A percentile compares a stretch with the other conserved stretches of the same genome.
Conservation (phyloP, 2,113 vertebrate genomes). For the Microcebus ravelobensis region DNA sequence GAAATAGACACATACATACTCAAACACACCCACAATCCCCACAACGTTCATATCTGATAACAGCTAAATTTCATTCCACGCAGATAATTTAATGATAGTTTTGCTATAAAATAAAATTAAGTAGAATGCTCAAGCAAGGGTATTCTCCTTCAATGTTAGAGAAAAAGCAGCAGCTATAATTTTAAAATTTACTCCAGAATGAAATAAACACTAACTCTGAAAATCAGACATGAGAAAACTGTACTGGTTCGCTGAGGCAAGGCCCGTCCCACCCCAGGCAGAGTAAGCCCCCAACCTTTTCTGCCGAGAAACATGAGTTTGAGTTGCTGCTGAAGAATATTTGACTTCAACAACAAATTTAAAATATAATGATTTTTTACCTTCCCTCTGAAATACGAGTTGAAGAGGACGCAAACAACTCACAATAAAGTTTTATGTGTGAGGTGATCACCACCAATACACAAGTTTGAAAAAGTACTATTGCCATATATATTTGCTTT, state of each 20-base stretch:
- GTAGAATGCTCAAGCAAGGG: neutral
- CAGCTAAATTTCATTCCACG: slow-evolving; percentile 6
- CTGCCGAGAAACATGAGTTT: neutral
- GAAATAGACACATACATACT: neutral
- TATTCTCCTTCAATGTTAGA: neutral
- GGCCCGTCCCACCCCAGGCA: neutral
- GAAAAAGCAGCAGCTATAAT: neutral
- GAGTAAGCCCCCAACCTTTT: neutral
- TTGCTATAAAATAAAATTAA: slow-evolving; percentile 10
- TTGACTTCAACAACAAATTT: neutral
- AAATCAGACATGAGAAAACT: neutral
- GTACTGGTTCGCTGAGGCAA: neutral
- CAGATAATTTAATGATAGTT: slow-evolving; percentile 12
- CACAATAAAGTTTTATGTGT: neutral
- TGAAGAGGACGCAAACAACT: slow-evolving; percentile 31
- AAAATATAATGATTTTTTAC: neutral
- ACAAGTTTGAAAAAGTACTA: neutral
- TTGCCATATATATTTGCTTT: slow-evolving; percentile 18
- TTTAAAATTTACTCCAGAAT: neutral
- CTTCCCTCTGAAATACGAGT: neutral
- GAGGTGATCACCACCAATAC: neutral
- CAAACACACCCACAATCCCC: neutral
- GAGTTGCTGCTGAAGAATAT: neutral
- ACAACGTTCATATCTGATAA: neutral
- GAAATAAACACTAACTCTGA: neutral